Evolutionary conservation across 37 sponge, comb jelly and placozoan genomes (phyloP).

Genomic region (Lycopodina hypogea): DNA sequence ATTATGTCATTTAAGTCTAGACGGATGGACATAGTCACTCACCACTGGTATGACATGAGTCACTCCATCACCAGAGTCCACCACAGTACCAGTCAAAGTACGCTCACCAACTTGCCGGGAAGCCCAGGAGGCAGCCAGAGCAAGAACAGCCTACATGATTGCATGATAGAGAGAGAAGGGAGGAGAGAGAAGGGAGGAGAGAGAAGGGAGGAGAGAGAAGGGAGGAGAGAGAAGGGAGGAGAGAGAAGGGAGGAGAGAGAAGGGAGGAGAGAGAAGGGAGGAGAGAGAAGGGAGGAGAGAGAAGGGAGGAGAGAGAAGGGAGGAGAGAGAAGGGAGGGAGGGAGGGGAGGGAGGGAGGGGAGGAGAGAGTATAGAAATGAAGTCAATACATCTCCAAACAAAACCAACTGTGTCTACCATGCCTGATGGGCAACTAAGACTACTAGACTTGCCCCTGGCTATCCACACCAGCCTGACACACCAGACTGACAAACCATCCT

Average conservation of each 20-base stretch:
- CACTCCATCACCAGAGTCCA: conserved; percentile 99
- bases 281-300: not conserved
- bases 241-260: not conserved
- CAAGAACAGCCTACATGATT: conserved; percentile 87
- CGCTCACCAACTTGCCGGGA: conserved; percentile 93
- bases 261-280: not conserved
- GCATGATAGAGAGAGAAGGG: not conserved
- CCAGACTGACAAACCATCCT: no score
- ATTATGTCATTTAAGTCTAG: no score
- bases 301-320: not conserved
- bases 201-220: not conserved
- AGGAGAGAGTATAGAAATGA: not conserved
- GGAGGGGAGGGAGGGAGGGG: not conserved
- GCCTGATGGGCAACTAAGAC: no score
- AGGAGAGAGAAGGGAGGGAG: not conserved
- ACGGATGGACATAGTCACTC: no score
- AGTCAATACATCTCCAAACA: not conserved
- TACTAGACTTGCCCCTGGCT: no score
- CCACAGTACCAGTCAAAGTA: conserved; percentile 96
- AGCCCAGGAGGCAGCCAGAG: conserved; percentile 99
- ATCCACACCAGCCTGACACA: no score
- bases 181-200: not conserved
- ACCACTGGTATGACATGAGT: conserved; percentile 99
- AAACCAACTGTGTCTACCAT: no score
- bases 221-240: not conserved